Conservation (phyloP, 2,113 vertebrate genomes). For the Grammomys surdaster region DNA sequence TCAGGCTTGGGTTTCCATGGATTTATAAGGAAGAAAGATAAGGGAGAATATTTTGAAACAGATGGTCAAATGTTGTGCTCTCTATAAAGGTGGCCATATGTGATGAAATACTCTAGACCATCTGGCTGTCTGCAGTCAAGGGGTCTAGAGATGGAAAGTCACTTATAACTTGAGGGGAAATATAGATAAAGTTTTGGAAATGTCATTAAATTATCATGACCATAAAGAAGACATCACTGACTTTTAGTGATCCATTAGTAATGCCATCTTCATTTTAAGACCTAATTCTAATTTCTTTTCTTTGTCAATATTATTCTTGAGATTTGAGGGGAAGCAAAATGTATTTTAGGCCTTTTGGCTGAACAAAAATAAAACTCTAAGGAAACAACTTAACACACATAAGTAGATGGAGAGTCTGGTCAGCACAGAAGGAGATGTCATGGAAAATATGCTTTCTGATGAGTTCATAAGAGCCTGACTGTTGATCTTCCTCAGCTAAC, state of each 20-base stretch:
- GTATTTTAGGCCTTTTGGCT: neutral
- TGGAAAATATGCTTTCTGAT: neutral
- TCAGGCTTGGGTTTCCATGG: neutral
- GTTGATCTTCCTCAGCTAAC: neutral
- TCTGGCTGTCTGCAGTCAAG: neutral
- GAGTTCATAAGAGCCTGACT: neutral
- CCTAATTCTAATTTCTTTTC: slow-evolving; percentile 40
- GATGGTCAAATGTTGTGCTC: slow-evolving; percentile 3
- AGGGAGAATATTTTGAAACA: slow-evolving; percentile 17
- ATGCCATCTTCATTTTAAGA: neutral
- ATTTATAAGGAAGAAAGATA: neutral
- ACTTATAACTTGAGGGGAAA: slow-evolving; percentile 31
- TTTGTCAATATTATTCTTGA: neutral
- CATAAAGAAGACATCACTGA: slow-evolving; percentile 4
- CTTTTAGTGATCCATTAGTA: neutral
- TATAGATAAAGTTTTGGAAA: neutral
- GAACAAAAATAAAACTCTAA: neutral
- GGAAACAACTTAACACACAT: neutral
- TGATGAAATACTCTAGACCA: neutral
- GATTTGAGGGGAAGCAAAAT: neutral
- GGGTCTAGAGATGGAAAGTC: neutral
- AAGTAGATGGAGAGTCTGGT: neutral
- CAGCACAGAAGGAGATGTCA: neutral
- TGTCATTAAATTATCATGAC: neutral
- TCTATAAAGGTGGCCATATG: neutral